Evolutionary conservation across 53 echinoderm and acorn worm genomes (phyloP), one percentile per base, ranked within the genome.

Genomic region (Hippasteria phrygiana): DNA sequence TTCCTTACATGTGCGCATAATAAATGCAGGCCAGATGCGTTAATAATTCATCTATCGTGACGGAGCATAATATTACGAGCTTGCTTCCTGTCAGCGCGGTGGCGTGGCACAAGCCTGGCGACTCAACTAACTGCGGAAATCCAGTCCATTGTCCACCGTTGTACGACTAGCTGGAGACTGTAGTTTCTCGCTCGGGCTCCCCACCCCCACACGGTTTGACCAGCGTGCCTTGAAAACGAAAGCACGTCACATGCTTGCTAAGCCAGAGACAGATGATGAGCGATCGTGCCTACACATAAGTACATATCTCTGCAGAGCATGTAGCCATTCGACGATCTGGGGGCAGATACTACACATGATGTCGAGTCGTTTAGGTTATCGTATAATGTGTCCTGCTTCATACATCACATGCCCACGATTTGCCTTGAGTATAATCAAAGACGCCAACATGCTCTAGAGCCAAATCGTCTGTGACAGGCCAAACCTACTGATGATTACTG

Each of bases 11-110:
- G 76, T 76, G 54, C 50, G 76, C 76, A 76, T 76, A 76, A 76
- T 76, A 76, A 76, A 76, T 76, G 76, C 47, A 5, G 76, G 17
- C 5, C 76, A 76, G 47, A 76, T 76, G 53, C 32, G 51, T 76
- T 76, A 76, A 76, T 76, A 76, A 76, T 76, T 76, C 76, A 76
- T 76, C 34, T 50, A 32, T 14, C 76, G 76, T 76, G 76, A 53
- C 50, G 50, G 76, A 76, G 76, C 51, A 76, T 76, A 76, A 76
- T 50, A 76, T 51, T 51, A 31, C 18, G 45, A 26, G 33, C 53
- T 54, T 22, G 76, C 51, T 32, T 50, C 50, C 32, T 16, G 43
- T 51, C 59, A 22, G 59, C 26, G 26, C 1, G 22, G 59, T 20
- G 13, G 51, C 51, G 59, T 26, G 59, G 22, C 7, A 59, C 59